Evolutionary conservation across 2,888 invertebrate species (phyloP), one percentile per base, ranked within the genome.

Genomic region (Spisula subtruncata): DNA sequence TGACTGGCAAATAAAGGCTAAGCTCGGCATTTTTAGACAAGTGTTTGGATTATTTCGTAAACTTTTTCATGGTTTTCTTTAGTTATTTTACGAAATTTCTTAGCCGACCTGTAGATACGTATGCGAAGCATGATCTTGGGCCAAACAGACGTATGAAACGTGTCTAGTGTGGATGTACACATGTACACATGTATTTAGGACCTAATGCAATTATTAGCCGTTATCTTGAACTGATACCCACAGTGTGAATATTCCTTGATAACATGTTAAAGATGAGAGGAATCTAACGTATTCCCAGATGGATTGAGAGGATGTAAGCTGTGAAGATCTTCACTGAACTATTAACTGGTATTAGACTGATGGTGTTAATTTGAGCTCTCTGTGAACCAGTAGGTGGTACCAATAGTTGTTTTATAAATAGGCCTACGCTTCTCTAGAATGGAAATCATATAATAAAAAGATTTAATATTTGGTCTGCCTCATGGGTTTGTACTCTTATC

Each of bases 191-290:
- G 75, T 75, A 75, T 75, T 75, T 35, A 75, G 32, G 75, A 75
- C 32, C 32, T 32, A 35, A 75, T 75, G 35, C 25, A 32, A 75
- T 75, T 75, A 75, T 75, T 75, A 75, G 20, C 32, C 18, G 32
- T 75, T 75, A 75, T 35, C 75, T 35, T 35, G 2, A 14, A 18
- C 32, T 35, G 75, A 75, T 75, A 75, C 35, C 32, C 75, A 35
- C 75, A 75, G 75, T 75, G 75, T 75, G 75, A 75, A 75, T 35
- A 75, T 16, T 35, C 4, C 10, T 35, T 32, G 75, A 75, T 75
- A 75, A 75, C 75, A 75, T 75, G 75, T 35, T 35, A 35, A 75
- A 75, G 75, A 75, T 75, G 75, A 75, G 35, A 75, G 35, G 18
- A 14, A 35, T 75, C n/a, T 75, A 10, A 12, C 75, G n/a, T 35